phyloP scores from a whole-genome alignment of 2,888 invertebrate genomes.

The Cheilosia scutellata region DNA sequence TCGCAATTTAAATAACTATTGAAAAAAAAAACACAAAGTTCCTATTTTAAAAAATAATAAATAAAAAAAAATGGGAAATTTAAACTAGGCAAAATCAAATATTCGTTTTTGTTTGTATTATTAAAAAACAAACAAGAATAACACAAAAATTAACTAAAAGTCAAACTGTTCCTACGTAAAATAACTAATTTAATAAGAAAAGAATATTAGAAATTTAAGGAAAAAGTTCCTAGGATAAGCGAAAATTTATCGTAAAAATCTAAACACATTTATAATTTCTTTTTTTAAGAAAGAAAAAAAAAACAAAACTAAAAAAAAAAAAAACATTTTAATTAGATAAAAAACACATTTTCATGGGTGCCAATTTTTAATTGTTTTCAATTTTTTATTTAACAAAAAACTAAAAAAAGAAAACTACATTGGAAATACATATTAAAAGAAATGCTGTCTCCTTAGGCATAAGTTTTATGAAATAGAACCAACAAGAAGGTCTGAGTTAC shows the following conservation, averaged over 20 bases:
- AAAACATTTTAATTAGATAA: conserved; percentile 59
- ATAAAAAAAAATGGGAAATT: conserved; percentile 44
- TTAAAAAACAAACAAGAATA: conserved; percentile 30
- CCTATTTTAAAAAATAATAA: conserved; percentile 56
- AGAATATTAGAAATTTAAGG: conserved; percentile 59
- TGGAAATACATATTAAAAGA: conserved; percentile 23
- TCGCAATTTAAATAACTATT: conserved; percentile 30
- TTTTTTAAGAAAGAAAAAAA: neutral
- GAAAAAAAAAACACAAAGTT: conserved; percentile 55
- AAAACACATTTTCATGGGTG: conserved; percentile 70
- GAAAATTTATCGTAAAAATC: conserved; percentile 66
- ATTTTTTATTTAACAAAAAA: conserved; percentile 45
- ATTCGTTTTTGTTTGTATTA: conserved; percentile 19
- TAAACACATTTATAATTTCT: conserved; percentile 58
- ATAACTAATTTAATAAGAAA: conserved; percentile 46
- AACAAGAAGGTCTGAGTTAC: conserved; percentile 29
- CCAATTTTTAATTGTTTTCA: conserved; percentile 71
- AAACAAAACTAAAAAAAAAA: conserved; percentile 44
- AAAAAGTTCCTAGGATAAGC: conserved; percentile 73
- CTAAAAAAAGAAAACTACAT: conserved; percentile 26
- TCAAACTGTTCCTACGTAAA: conserved; percentile 71
- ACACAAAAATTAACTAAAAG: conserved; percentile 45
- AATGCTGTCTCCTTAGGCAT: conserved; percentile 24
- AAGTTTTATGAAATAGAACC: conserved; percentile 7
- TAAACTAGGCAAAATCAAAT: conserved; percentile 15